phyloP scores from a whole-genome alignment of 2,797 vertebrate genomes.

The Ceyx erithaca region DNA sequence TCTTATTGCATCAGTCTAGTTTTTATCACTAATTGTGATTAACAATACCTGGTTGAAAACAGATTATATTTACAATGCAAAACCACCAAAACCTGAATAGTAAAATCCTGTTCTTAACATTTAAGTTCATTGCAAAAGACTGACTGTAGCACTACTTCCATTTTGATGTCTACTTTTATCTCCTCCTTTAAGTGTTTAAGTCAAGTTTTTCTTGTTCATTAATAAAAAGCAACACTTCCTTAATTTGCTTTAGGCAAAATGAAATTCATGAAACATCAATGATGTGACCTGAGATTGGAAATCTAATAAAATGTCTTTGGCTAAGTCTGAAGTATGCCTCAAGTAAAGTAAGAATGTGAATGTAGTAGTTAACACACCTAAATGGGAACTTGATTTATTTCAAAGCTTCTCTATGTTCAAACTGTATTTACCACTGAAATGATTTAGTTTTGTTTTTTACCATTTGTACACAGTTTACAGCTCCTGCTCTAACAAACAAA shows the following conservation, averaged over 20 bases:
- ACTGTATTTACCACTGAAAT: not conserved
- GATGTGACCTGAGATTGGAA: not conserved
- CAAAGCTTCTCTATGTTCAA: not conserved
- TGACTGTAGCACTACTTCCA: not conserved
- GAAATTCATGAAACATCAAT: not conserved
- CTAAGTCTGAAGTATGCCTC: not conserved
- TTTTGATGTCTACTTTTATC: not conserved
- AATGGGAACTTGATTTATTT: slow-evolving; percentile 17
- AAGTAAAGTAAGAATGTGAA: slow-evolving; percentile 28
- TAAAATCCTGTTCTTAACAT: not conserved
- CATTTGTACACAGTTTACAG: not conserved
- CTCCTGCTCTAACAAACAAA: not conserved
- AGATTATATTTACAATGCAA: not conserved
- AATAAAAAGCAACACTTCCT: slow-evolving; percentile 4
- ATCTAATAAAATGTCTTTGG: not conserved
- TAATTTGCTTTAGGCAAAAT: not conserved
- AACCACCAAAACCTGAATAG: not conserved
- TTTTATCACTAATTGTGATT: not conserved
- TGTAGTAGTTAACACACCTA: slow-evolving; percentile 16
- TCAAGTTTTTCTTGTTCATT: slow-evolving; percentile 2
- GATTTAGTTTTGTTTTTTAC: slow-evolving; percentile 32
- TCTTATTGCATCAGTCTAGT: not conserved
- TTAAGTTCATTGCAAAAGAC: not conserved
- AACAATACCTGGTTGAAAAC: not conserved
- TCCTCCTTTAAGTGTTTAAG: slow-evolving; percentile 13